Conservation (phyloP, 2,113 vertebrate genomes). For the Labrus mixtus region DNA sequence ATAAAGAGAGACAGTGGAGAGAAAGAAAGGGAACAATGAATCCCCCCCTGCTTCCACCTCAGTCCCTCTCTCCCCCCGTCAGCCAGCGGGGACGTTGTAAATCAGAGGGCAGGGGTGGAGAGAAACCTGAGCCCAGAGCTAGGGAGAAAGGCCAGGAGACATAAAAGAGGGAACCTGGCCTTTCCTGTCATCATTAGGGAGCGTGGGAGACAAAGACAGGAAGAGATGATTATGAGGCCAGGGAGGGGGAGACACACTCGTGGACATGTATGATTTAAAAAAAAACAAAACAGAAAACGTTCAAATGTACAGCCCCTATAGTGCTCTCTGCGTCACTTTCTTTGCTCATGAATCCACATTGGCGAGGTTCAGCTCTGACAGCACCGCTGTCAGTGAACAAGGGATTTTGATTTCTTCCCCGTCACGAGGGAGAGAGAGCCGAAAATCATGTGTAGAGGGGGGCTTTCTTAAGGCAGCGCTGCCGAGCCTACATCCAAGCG, state of each 20-base stretch:
- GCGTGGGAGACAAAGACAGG: conserved; percentile 65
- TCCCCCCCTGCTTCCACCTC: conserved; percentile 35
- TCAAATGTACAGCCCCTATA: not conserved
- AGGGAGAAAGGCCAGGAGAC: conserved; percentile 66
- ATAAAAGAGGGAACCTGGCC: conserved; percentile 70
- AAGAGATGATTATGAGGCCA: conserved; percentile 36
- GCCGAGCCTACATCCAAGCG: conserved; percentile 53
- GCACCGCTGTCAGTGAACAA: conserved; percentile 52
- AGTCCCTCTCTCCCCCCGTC: conserved; percentile 43
- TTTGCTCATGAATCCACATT: conserved; percentile 50
- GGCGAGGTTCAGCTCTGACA: conserved; percentile 49
- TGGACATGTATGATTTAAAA: conserved; percentile 12
- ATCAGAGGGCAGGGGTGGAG: conserved; percentile 69
- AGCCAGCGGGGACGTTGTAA: conserved; percentile 74
- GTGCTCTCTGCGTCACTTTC: conserved; percentile 6
- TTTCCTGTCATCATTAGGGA: conserved; percentile 63
- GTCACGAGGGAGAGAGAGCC: conserved; percentile 47
- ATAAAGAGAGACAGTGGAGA: conserved; percentile 70
- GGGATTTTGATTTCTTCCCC: conserved; percentile 70
- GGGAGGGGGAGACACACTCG: not conserved
- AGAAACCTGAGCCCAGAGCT: conserved; percentile 68
- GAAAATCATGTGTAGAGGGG: conserved; percentile 54
- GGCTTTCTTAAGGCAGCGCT: conserved; percentile 38
- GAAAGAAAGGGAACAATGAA: conserved; percentile 68
- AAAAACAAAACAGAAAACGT: conserved; percentile 25